phyloP scores from a whole-genome alignment of 2,888 invertebrate genomes.

The Hydroisotoma schaefferi region DNA sequence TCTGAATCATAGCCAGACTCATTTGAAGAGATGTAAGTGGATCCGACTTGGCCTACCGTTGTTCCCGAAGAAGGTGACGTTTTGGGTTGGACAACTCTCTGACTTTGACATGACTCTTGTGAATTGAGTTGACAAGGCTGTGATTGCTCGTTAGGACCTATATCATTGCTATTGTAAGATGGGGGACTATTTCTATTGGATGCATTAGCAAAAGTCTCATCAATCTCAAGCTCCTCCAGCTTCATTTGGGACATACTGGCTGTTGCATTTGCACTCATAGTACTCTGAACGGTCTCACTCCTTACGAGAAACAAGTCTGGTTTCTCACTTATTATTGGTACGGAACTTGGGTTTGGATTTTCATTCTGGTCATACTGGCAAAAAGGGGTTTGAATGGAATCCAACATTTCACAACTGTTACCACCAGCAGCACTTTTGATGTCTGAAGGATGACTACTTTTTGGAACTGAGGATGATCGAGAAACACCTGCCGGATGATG shows the following conservation, averaged over 20 bases:
- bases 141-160: conserved; percentile 7
- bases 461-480: conserved; percentile 6
- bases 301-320: neutral
- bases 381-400: conserved; percentile 17
- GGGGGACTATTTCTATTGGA: neutral
- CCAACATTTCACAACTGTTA: conserved; percentile 46
- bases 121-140: neutral
- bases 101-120: conserved; percentile 14
- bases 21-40: conserved; percentile 73
- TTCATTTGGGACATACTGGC: neutral
- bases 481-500: conserved; percentile 13
- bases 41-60: conserved; percentile 31
- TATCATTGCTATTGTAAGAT: neutral
- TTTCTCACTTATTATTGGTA: neutral
- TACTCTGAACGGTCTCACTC: conserved; percentile 3
- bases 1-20: conserved; percentile 81
- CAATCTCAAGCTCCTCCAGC: neutral
- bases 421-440: conserved; percentile 30
- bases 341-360: neutral
- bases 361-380: no score
- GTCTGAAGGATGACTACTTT: conserved; percentile 8
- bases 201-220: neutral
- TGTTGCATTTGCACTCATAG: neutral
- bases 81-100: conserved; percentile 10
- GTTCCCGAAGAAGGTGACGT: conserved; percentile 7